phyloP scores from a whole-genome alignment of 2,113 vertebrate species.

The Mellivora capensis region DNA sequence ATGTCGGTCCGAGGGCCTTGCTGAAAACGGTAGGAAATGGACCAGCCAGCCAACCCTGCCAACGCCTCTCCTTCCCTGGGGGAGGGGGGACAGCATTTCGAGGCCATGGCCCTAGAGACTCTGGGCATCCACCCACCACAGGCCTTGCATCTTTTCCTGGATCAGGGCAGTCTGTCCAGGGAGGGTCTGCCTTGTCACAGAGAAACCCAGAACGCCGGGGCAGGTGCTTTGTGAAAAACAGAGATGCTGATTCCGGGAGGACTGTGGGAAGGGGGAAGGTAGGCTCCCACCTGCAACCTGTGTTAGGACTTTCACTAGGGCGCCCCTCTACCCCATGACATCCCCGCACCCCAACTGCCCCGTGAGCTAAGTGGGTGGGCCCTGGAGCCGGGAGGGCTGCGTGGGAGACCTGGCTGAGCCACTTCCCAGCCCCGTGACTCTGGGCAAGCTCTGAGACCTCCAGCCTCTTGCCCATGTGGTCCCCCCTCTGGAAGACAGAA shows the following conservation, averaged over 20 bases:
- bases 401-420: rapidly evolving
- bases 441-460: not conserved
- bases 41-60: not conserved
- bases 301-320: not conserved
- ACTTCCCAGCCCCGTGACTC: rapidly evolving
- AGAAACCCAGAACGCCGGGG: not conserved
- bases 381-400: not conserved
- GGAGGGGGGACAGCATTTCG: not conserved
- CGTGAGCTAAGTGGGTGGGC: not conserved
- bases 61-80: too few species aligned
- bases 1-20: not conserved
- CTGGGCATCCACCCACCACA: not conserved
- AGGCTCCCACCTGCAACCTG: not conserved
- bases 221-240: not conserved
- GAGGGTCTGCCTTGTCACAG: not conserved
- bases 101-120: too few species aligned
- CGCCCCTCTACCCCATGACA: rapidly evolving
- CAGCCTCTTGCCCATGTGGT: not conserved
- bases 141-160: not conserved
- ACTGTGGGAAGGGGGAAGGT: not conserved
- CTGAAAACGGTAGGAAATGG: not conserved
- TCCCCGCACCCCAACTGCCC: not conserved
- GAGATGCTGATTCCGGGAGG: rapidly evolving
- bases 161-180: not conserved
- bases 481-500: not conserved